Evolutionary conservation across 2,113 vertebrate genomes (phyloP).

Genomic region (Montifringilla adamsi): DNA sequence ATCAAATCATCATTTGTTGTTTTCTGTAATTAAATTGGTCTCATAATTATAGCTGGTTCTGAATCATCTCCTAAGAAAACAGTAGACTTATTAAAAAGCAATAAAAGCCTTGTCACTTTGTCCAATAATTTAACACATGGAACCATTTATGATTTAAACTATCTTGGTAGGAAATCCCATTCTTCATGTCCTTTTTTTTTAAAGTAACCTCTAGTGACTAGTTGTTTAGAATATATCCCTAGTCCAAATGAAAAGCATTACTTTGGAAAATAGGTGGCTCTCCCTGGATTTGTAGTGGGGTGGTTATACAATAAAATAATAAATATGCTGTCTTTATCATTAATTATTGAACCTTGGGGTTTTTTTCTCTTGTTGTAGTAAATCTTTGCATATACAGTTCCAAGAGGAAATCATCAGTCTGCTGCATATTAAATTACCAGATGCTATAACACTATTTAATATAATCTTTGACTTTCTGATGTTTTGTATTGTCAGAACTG

Average conservation of each 20-base stretch:
- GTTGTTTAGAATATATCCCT: background rate
- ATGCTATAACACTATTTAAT: background rate
- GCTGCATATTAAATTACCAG: background rate
- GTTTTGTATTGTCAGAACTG: background rate
- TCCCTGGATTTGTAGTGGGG: background rate
- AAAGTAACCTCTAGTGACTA: background rate
- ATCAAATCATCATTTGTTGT: slow-evolving; percentile 26
- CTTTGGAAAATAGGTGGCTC: background rate
- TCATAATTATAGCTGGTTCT: slow-evolving; percentile 52
- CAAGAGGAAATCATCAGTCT: background rate
- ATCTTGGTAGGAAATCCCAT: background rate
- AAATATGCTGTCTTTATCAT: background rate
- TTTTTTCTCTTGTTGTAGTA: background rate
- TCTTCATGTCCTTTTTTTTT: background rate
- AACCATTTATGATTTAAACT: slow-evolving; percentile 2
- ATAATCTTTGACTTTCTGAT: background rate
- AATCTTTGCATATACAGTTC: background rate
- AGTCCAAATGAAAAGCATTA: background rate
- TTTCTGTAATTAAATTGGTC: slow-evolving; percentile 63
- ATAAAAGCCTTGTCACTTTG: slow-evolving; percentile 5
- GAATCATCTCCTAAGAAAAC: slow-evolving; percentile 58
- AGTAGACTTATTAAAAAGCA: slow-evolving; percentile 50
- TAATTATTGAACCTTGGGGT: background rate
- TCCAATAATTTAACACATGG: background rate
- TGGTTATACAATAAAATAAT: background rate